These are phyloP conservation scores for Drosophila pallidifrons DNA, from an alignment of 1,140 invertebrate genomes.

Conservation along the genomic window DNA sequence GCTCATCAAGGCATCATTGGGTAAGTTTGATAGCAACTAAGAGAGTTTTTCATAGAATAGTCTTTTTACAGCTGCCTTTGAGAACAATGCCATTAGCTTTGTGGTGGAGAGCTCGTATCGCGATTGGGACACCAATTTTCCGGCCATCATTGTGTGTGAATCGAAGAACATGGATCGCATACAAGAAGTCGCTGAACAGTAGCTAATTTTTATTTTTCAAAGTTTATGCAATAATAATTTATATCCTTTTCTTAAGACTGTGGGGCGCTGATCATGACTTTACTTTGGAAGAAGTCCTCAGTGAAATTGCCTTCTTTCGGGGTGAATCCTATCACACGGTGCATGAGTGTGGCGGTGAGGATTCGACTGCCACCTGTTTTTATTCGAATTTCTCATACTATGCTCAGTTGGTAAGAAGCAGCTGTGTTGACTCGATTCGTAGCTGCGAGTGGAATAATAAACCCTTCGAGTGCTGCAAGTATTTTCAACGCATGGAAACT, in stretches of 20 bases:
- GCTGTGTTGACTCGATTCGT: slow-evolving; percentile 86
- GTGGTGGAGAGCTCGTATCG: slow-evolving; percentile 90
- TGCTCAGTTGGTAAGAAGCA: slow-evolving; percentile 87
- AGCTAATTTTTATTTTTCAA: not conserved
- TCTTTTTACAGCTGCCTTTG: slow-evolving; percentile 66
- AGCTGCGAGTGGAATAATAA: slow-evolving; percentile 88
- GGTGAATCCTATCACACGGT: slow-evolving; percentile 88
- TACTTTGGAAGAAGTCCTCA: slow-evolving; percentile 89
- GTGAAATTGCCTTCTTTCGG: slow-evolving; percentile 88
- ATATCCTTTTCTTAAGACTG: slow-evolving; percentile 80
- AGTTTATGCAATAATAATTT: not conserved
- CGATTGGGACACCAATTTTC: slow-evolving; percentile 89
- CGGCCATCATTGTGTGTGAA: slow-evolving; percentile 88
- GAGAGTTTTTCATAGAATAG: not conserved
- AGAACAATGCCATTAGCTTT: slow-evolving; percentile 88
- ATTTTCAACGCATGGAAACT: slow-evolving; percentile 88
- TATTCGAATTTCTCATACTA: slow-evolving; percentile 87
- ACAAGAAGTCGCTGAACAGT: slow-evolving; percentile 88
- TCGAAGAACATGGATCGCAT: slow-evolving; percentile 87
- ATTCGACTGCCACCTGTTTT: slow-evolving; percentile 86
- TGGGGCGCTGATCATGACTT: slow-evolving; percentile 89
- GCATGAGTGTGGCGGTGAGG: slow-evolving; percentile 87
- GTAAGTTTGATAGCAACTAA: slow-evolving; percentile 47
- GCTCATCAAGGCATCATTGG: slow-evolving; percentile 87
- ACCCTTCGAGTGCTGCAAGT: slow-evolving; percentile 88